These are phyloP conservation scores for Alethe castanea DNA, from an alignment of 2,113 vertebrate species.

Conservation along the genomic window DNA sequence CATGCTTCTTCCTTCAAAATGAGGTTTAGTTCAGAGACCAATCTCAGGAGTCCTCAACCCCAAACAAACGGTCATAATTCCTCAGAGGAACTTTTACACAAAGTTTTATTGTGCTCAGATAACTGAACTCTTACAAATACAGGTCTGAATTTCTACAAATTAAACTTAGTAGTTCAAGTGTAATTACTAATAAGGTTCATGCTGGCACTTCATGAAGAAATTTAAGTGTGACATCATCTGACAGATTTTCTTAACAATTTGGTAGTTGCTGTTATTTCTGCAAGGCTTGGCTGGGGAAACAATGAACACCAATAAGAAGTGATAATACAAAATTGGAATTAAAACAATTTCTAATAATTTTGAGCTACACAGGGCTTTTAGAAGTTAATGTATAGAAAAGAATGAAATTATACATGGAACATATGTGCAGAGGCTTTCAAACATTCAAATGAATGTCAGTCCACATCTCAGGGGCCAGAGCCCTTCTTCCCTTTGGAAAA, in stretches of 20 bases:
- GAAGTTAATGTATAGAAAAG: not conserved
- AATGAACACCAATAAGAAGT: not conserved
- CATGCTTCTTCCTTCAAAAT: not conserved
- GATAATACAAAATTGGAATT: not conserved
- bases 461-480: not conserved
- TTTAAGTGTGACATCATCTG: not conserved
- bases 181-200: not conserved
- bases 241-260: not conserved
- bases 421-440: not conserved
- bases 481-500: conserved; percentile 33
- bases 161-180: not conserved
- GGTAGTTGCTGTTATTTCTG: not conserved
- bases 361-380: not conserved
- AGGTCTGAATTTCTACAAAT: not conserved
- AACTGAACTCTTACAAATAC: not conserved
- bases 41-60: not conserved
- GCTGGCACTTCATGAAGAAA: not conserved
- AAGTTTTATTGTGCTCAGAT: not conserved
- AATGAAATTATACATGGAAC: not conserved
- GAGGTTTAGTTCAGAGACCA: not conserved
- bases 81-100: not conserved
- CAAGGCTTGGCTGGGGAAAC: not conserved
- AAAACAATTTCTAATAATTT: not conserved
- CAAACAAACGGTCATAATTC: not conserved
- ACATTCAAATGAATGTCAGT: not conserved